Evolutionary conservation across 2,113 vertebrate species (phyloP).

Genomic region (Lepus europaeus): DNA sequence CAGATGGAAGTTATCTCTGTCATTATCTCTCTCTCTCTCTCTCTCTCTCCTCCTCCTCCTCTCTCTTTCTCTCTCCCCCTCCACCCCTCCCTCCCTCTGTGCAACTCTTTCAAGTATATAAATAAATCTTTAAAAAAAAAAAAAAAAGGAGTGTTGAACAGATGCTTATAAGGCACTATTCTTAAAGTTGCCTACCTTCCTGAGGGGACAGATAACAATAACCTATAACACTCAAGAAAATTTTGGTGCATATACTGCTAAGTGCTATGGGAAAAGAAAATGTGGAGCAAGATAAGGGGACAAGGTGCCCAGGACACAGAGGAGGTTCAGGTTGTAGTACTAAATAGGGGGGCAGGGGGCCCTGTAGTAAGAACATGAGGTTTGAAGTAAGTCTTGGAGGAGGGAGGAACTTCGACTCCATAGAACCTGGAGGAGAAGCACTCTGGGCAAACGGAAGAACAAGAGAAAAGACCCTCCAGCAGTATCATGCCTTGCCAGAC

Average conservation of each 20-base stretch:
- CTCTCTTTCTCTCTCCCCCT: no score
- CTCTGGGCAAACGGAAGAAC: background rate
- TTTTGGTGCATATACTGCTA: background rate
- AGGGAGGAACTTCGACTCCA: background rate
- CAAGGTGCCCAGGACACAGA: background rate
- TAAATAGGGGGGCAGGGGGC: background rate
- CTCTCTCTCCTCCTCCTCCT: no score
- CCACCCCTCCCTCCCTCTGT: no score
- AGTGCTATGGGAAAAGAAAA: constrained; percentile 18
- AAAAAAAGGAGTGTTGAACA: background rate
- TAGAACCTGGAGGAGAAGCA: background rate
- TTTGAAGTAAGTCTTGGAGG: background rate
- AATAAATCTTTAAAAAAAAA: no score
- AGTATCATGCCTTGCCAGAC: background rate
- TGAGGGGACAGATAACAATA: background rate
- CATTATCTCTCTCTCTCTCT: no score
- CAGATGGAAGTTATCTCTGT: no score
- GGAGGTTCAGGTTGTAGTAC: background rate
- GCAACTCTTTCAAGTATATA: no score
- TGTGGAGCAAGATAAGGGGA: background rate
- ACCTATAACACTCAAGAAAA: background rate
- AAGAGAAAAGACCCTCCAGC: background rate
- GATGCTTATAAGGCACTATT: background rate
- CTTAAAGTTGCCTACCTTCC: background rate
- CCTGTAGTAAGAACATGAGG: background rate